Conservation (phyloP, 1,140 invertebrate species). For the Drosophila erecta region DNA sequence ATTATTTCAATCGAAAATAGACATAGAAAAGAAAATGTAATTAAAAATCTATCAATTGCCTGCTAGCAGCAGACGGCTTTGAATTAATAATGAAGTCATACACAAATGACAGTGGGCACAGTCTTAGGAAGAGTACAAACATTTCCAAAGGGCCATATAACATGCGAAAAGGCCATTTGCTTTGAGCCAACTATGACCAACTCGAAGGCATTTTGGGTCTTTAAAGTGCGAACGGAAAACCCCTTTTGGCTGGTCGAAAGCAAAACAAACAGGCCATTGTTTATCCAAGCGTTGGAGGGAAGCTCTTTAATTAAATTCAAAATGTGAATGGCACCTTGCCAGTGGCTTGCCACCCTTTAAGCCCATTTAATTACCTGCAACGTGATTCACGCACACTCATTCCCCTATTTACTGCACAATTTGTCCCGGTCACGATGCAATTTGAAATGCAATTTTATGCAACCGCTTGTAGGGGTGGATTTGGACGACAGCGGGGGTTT, state of each 20-base stretch:
- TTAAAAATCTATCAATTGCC: slow-evolving; percentile 31
- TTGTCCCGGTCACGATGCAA: slow-evolving; percentile 77
- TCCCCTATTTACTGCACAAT: slow-evolving; percentile 54
- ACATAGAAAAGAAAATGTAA: slow-evolving; percentile 2
- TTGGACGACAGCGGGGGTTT: slow-evolving; percentile 19
- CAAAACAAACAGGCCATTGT: slow-evolving; percentile 50
- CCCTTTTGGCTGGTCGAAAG: slow-evolving; percentile 42
- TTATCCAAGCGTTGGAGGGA: slow-evolving; percentile 52
- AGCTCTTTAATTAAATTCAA: slow-evolving; percentile 71
- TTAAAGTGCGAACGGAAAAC: slow-evolving; percentile 59
- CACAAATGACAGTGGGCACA: slow-evolving; percentile 24
- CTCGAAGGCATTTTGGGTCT: slow-evolving; percentile 23
- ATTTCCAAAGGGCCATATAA: slow-evolving; percentile 43
- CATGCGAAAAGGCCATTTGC: slow-evolving; percentile 73
- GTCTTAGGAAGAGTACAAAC: slow-evolving; percentile 34
- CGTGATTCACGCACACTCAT: slow-evolving; percentile 61
- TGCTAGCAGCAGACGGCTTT: slow-evolving; percentile 14
- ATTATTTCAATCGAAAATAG: neutral
- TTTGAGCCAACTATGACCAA: slow-evolving; percentile 36
- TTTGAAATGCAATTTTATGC: slow-evolving; percentile 78
- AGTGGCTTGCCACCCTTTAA: slow-evolving; percentile 10
- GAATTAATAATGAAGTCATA: slow-evolving; percentile 40
- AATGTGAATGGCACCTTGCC: slow-evolving; percentile 59
- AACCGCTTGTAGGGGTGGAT: slow-evolving; percentile 45
- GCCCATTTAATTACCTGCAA: slow-evolving; percentile 50